phyloP scores from a whole-genome alignment of 2,797 vertebrate species.

The Pelodytes ibericus region DNA sequence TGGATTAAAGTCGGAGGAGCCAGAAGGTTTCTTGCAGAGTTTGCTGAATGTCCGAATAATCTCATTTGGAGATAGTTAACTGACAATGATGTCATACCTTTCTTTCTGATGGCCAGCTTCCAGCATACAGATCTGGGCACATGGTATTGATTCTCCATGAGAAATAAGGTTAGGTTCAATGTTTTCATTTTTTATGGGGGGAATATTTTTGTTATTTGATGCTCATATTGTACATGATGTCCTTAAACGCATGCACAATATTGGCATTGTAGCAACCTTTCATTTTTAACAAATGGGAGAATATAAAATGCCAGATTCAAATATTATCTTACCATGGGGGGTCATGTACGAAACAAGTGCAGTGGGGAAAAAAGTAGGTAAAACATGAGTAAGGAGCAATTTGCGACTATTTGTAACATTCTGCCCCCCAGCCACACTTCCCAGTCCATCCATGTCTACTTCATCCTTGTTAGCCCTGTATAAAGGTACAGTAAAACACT shows the following conservation, averaged over 20 bases:
- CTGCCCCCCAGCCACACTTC: too few relatives aligned
- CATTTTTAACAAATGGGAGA: conserved; percentile 8
- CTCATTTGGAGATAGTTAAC: background rate
- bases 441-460: too few relatives aligned
- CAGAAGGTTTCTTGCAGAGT: background rate
- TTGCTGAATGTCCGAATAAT: background rate
- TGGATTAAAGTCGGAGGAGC: background rate
- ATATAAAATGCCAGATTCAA: conserved; percentile 17
- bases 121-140: conserved; percentile 57
- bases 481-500: too few relatives aligned
- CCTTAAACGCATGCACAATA: conserved; percentile 31
- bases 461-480: too few relatives aligned
- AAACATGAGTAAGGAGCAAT: too few relatives aligned
- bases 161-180: conserved; percentile 50
- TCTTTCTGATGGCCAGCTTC: conserved; percentile 4
- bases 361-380: too few relatives aligned
- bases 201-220: conserved; percentile 50
- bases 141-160: conserved; percentile 65
- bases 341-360: too few relatives aligned
- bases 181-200: conserved; percentile 44
- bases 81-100: conserved; percentile 33
- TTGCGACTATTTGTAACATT: too few relatives aligned
- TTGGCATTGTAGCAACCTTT: conserved; percentile 2
- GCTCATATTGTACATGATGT: conserved; percentile 32
- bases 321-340: background rate